Evolutionary conservation across 2,888 invertebrate species (phyloP), one percentile per base, ranked within the genome.

Genomic region (Blomia tropicalis): DNA sequence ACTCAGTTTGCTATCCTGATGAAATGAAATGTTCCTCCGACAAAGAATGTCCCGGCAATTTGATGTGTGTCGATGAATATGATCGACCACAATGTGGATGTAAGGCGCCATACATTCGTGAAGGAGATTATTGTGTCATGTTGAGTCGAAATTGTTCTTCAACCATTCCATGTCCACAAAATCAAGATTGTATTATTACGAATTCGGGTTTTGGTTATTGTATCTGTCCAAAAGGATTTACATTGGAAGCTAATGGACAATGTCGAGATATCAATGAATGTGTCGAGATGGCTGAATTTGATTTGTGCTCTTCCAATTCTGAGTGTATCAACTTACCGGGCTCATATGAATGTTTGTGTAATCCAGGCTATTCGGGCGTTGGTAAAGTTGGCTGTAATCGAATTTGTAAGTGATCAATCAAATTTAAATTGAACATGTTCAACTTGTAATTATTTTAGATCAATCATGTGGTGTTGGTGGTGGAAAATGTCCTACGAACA

Each of bases 201-300:
- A 84, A 89, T 17, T 87, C 87, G 29, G 87, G 86, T 58, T 85
- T 88, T 1, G 90, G 89, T 73, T 91, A 90, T 71, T 91, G 91
- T 70, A 89, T 90, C 59, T 91, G 91, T 72, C 90, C 90, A 7
- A 83, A 85, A 71, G 91, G 91, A 17, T 89, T 80, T 72, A 80
- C 64, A 44, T 43, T 67, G 44, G 64, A 66, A 17, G 64, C 66
- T 19, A 68, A 66, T 60, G 67, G 67, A 11, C 63, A 64, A 43
- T 69, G 68, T 44, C 65, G 66, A 27, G 68, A 67, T 66, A 66
- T 62, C 27, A 47, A 64, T 44, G 62, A 64, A 43, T 87, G 89
- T 3, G 19, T 43, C 11, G 56, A 59, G 47, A 62, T 62, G 62
- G 89, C 90, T 74, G 86, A 87, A 74, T 67, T 66, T 22, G 66